Evolutionary conservation across 2,113 vertebrate genomes (phyloP).

Genomic region (Ptilorrhoa leucosticta): DNA sequence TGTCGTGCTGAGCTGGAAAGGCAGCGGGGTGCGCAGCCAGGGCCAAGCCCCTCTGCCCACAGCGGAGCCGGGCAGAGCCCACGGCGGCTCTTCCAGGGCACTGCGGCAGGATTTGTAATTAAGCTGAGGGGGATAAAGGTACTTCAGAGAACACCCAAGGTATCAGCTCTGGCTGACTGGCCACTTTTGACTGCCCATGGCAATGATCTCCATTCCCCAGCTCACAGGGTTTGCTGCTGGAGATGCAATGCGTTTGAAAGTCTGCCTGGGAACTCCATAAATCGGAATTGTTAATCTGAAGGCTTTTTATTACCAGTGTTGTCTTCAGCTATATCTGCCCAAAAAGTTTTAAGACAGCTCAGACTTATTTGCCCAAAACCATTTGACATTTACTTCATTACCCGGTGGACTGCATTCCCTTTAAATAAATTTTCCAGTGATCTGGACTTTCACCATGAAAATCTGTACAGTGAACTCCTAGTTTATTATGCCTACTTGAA

Average conservation of each 20-base stretch:
- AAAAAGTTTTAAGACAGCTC: slow-evolving; percentile 55
- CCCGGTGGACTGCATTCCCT: slow-evolving; percentile 51
- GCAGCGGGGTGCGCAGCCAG: background rate
- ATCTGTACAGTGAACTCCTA: slow-evolving; percentile 74
- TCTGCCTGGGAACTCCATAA: background rate
- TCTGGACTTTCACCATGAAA: slow-evolving; percentile 70
- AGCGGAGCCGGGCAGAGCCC: background rate
- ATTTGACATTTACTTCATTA: slow-evolving; percentile 70
- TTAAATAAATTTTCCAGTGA: slow-evolving; percentile 70
- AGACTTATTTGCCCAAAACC: slow-evolving; percentile 44
- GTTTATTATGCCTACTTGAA: slow-evolving; percentile 81
- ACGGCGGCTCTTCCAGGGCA: accelerated
- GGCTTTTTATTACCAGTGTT: background rate
- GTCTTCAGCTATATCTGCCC: background rate
- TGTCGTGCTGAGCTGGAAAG: background rate
- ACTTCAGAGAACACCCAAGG: background rate
- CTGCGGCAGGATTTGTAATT: accelerated
- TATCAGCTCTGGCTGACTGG: background rate
- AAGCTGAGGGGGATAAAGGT: background rate
- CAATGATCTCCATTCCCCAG: background rate
- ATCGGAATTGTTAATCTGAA: background rate
- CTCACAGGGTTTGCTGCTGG: background rate
- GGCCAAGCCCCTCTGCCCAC: accelerated
- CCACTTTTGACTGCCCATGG: accelerated
- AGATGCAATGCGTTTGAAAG: background rate